Conservation (phyloP, 1,140 invertebrate genomes). For the Pogonomyrmex californicus region DNA sequence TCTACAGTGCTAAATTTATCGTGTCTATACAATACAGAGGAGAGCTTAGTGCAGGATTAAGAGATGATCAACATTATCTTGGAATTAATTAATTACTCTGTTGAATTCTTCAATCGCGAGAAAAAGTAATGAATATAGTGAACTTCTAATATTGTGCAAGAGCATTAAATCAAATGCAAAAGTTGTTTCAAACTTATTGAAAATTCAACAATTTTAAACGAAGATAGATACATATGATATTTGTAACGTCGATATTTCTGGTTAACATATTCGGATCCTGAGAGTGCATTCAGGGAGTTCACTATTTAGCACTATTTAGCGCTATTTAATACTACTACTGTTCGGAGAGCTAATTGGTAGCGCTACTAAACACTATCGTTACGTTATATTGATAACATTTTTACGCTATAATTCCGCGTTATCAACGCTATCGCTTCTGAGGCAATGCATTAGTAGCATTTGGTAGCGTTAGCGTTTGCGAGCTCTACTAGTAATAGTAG, state of each 20-base stretch:
- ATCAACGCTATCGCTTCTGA: too few species aligned
- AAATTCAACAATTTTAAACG: not conserved
- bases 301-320: too few species aligned
- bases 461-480: too few species aligned
- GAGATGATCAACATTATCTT: not conserved
- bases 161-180: not conserved
- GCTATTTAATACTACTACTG: too few species aligned
- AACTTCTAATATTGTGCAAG: not conserved
- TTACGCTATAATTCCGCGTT: too few species aligned
- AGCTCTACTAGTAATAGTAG: too few species aligned
- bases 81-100: not conserved
- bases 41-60: not conserved
- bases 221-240: not conserved
- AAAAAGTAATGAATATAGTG: not conserved
- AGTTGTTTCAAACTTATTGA: not conserved
- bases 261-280: not conserved
- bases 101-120: not conserved
- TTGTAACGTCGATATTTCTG: not conserved
- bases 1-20: constrained; percentile 12
- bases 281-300: too few species aligned
- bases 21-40: too few species aligned
- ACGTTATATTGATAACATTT: too few species aligned
- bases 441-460: too few species aligned
- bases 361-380: too few species aligned
- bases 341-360: too few species aligned